These are phyloP conservation scores for Oryzias woworae DNA, from an alignment of 2,113 vertebrate species.

Conservation along the genomic window DNA sequence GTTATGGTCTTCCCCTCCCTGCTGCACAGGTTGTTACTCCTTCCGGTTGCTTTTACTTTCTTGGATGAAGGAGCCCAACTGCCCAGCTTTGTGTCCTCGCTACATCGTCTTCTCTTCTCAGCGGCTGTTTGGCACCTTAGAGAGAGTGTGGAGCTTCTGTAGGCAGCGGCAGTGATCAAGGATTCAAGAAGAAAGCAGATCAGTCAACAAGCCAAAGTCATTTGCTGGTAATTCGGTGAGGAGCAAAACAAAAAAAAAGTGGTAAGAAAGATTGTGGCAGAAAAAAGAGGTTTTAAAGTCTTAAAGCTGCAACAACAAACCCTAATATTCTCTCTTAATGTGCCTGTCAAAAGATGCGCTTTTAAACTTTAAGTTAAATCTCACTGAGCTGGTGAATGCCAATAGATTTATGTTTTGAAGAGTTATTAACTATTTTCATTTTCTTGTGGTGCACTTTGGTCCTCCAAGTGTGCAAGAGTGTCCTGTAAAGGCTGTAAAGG, in stretches of 20 bases:
- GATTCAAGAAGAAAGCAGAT: constrained; percentile 13
- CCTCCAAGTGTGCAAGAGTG: neutral
- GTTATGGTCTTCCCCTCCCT: neutral
- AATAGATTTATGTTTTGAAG: constrained; percentile 28
- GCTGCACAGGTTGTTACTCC: constrained; percentile 20
- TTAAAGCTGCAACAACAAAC: constrained; percentile 34
- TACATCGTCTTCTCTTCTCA: constrained; percentile 35
- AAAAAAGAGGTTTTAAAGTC: constrained; percentile 36
- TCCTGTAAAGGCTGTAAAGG: no score
- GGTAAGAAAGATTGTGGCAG: constrained; percentile 36
- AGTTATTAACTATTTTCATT: constrained; percentile 1
- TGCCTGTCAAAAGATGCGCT: constrained; percentile 21
- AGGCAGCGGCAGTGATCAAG: neutral
- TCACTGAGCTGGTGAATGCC: constrained; percentile 27
- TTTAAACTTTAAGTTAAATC: constrained; percentile 10
- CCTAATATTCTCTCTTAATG: constrained; percentile 26
- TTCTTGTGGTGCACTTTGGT: no score
- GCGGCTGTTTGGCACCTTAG: constrained; percentile 45
- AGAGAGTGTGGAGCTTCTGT: constrained; percentile 36
- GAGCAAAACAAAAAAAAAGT: constrained; percentile 29
- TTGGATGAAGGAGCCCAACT: constrained; percentile 55
- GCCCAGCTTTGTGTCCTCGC: constrained; percentile 44
- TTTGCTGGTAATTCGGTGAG: constrained; percentile 49
- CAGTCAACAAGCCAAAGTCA: constrained; percentile 30
- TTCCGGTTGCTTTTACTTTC: constrained; percentile 47